Conservation (phyloP, 1,140 invertebrate species). For the Pararge aegeria region DNA sequence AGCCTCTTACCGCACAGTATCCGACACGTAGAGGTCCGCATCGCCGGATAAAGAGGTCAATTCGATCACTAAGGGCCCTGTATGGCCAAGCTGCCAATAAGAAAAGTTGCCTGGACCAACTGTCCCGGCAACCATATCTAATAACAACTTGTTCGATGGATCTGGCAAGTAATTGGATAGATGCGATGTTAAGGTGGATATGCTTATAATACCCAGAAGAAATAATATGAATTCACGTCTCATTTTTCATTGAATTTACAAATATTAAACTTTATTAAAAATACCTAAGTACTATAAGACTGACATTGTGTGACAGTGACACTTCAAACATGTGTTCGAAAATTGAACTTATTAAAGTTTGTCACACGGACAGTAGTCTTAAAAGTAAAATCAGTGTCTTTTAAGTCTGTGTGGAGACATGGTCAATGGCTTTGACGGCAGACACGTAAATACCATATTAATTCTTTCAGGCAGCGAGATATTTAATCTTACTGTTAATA, state of each 20-base stretch:
- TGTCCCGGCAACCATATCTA: constrained; percentile 55
- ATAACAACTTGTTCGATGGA: constrained; percentile 46
- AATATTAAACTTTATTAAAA: background rate
- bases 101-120: constrained; percentile 67
- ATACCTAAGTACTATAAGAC: too few species aligned
- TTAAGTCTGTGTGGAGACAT: too few species aligned
- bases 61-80: constrained; percentile 57
- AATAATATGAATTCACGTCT: constrained; percentile 17
- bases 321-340: too few species aligned
- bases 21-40: constrained; percentile 65
- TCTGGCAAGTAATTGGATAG: constrained; percentile 31
- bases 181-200: constrained; percentile 10
- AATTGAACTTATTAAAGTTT: too few species aligned
- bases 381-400: too few species aligned
- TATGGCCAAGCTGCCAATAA: constrained; percentile 64
- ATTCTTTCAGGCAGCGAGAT: too few species aligned
- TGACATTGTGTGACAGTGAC: too few species aligned
- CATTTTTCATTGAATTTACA: background rate
- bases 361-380: too few species aligned
- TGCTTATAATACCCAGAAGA: constrained; percentile 10
- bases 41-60: constrained; percentile 57
- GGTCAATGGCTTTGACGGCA: too few species aligned
- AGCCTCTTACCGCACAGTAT: constrained; percentile 50
- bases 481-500: too few species aligned
- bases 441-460: too few species aligned